Evolutionary conservation across 2,797 vertebrate species (phyloP).

Genomic region (Mus minutoides): DNA sequence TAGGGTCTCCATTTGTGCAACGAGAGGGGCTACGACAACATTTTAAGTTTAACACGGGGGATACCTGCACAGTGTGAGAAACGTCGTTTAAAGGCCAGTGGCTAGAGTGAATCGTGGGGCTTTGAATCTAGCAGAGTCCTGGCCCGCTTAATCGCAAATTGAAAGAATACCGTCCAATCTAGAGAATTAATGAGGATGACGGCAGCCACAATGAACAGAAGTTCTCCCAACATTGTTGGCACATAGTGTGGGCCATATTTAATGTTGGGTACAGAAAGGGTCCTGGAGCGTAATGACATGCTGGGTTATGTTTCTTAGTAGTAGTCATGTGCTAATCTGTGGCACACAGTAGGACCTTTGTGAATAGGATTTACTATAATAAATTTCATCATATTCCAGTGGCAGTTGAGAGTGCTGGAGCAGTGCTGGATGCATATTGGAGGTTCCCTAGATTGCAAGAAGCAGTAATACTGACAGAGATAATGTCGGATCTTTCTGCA

Average conservation of each 20-base stretch:
- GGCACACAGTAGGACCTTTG: neutral
- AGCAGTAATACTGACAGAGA: rapidly evolving
- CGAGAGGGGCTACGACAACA: neutral
- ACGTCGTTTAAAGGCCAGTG: neutral
- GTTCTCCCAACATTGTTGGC: neutral
- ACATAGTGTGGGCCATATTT: neutral
- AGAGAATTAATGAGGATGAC: neutral
- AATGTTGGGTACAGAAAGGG: neutral
- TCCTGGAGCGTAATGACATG: neutral
- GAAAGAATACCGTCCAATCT: neutral
- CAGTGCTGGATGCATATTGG: neutral
- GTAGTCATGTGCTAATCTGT: neutral
- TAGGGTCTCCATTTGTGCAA: neutral
- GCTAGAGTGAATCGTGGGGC: neutral
- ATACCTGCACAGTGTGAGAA: rapidly evolving
- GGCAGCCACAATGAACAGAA: neutral
- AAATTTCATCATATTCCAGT: neutral
- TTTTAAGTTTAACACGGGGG: neutral
- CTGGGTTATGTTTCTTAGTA: neutral
- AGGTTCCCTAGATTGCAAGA: rapidly evolving
- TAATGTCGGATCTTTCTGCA: neutral
- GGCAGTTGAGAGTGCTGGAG: neutral
- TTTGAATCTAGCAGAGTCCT: neutral
- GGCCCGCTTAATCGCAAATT: neutral
- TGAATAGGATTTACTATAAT: neutral